Evolutionary conservation across 2,888 invertebrate genomes (phyloP), one percentile per base, ranked within the genome.

Genomic region (Cabera pusaria): DNA sequence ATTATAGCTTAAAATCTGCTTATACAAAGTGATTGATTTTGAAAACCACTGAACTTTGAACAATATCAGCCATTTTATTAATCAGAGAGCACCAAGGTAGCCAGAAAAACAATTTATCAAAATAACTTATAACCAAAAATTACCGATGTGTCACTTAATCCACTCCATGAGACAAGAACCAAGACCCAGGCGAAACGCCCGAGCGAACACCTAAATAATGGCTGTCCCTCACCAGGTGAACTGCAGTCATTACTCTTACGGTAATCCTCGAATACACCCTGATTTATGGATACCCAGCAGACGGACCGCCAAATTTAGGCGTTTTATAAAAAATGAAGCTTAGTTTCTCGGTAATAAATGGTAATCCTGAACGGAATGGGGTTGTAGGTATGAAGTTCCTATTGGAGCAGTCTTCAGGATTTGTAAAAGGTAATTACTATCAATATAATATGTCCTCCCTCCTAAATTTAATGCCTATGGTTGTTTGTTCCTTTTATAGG

Each of bases 221-320:
- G 42, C 36, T 41, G 44, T 39, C 44, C 43, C 44, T 44, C 41
- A 75, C 78, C 87, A 87, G 87, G 87, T 88, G 86, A 85, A 87
- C 84, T 76, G 58, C 56, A 79, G 82, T 81, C 88, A 86, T 88
- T 85, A 87, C 80, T 87, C 88, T 85, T 79, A 69, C 64, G 67
- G 87, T 88, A 88, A 88, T 87, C 88, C 88, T 67, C 67, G 80
- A 84, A 85, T 86, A 85, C 84, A 80, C 74, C 69, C 72, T 76
- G 85, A 87, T 87, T 87, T 87, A 88, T 80, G 55, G 54, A 60
- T 64, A 63, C 67, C 74, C 77, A 66, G 58, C 70, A 83, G 78
- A 80, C 80, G 77, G 81, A 83, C 83, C 78, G 72, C 75, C 64
- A 77, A 85, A 84, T 85, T 84, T 84, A 82, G 81, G 76, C 76